These are phyloP conservation scores for Rhincodon typus DNA, from an alignment of 2,797 vertebrate genomes.

Conservation along the genomic window DNA sequence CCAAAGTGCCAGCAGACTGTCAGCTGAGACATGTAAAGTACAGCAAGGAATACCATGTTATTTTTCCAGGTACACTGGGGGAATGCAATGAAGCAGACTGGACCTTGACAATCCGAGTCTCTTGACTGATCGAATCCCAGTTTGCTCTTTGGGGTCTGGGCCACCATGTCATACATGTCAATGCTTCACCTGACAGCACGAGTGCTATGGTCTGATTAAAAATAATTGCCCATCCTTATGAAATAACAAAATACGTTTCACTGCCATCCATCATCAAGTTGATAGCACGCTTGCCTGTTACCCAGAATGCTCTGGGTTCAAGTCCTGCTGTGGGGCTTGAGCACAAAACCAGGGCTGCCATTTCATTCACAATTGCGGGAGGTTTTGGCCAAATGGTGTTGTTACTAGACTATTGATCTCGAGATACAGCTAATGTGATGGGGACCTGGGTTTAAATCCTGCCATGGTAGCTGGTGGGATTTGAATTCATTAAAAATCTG, in stretches of 20 bases:
- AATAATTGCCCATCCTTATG: not conserved
- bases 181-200: not conserved
- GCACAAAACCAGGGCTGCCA: too few relatives aligned
- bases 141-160: not conserved
- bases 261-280: not conserved
- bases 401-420: too few relatives aligned
- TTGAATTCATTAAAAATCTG: too few relatives aligned
- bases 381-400: too few relatives aligned
- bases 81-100: not conserved
- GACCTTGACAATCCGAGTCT: not conserved
- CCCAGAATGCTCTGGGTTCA: not conserved
- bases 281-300: too few relatives aligned
- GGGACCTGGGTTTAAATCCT: too few relatives aligned
- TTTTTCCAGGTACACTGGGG: not conserved
- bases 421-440: too few relatives aligned
- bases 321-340: too few relatives aligned
- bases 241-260: not conserved
- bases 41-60: not conserved
- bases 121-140: not conserved
- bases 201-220: not conserved
- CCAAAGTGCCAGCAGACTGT: too few relatives aligned
- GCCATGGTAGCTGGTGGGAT: too few relatives aligned
- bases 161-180: not conserved
- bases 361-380: too few relatives aligned
- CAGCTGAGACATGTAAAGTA: not conserved